phyloP scores from a whole-genome alignment of 2,113 vertebrate species.

The Ondatra zibethicus region DNA sequence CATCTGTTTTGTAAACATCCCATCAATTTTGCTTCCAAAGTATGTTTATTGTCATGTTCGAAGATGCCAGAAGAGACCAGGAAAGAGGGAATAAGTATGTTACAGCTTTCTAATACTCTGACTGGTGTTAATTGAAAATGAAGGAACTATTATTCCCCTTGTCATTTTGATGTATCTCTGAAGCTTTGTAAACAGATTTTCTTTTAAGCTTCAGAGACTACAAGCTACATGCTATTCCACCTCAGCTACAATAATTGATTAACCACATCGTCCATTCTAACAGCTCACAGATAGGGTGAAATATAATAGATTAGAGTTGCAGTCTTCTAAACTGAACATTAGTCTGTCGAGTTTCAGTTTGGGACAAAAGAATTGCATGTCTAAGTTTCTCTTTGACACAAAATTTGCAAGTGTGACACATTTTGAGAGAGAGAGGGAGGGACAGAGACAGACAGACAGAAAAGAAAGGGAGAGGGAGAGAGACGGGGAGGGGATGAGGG shows the following conservation, averaged over 20 bases:
- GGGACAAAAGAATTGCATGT: slow-evolving; percentile 35
- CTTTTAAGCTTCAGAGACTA: slow-evolving; percentile 72
- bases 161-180: slow-evolving; percentile 80
- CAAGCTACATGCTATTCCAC: slow-evolving; percentile 70
- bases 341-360: slow-evolving; percentile 50
- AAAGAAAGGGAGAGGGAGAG: neutral
- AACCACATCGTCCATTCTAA: slow-evolving; percentile 67
- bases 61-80: slow-evolving; percentile 35
- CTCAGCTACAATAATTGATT: slow-evolving; percentile 74
- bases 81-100: slow-evolving; percentile 48
- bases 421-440: neutral
- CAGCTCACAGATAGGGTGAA: slow-evolving; percentile 45
- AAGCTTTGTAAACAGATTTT: slow-evolving; percentile 77
- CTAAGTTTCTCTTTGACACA: slow-evolving; percentile 27
- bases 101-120: slow-evolving; percentile 52
- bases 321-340: slow-evolving; percentile 66
- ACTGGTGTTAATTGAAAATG: slow-evolving; percentile 77
- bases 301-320: slow-evolving; percentile 68
- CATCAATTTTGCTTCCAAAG: slow-evolving; percentile 65
- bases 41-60: slow-evolving; percentile 64
- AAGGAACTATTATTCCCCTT: slow-evolving; percentile 68
- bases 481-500: neutral
- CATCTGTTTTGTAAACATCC: slow-evolving; percentile 53
- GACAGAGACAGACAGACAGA: neutral
- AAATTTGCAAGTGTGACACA: slow-evolving; percentile 58